Evolutionary conservation across 2,888 invertebrate genomes (phyloP).

Genomic region (Subacronicta megacephala): DNA sequence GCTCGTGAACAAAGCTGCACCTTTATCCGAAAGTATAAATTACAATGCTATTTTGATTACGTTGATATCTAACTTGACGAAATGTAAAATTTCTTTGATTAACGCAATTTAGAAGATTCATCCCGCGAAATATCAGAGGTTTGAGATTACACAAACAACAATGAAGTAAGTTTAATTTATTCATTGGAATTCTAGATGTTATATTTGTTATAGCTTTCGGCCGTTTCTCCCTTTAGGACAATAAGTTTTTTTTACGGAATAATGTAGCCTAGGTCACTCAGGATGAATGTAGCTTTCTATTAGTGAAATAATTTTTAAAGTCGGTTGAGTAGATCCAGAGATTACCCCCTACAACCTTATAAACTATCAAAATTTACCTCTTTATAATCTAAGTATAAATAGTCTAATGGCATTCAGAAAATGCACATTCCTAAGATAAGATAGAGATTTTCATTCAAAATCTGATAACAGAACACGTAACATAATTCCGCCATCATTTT

Average conservation of each 20-base stretch:
- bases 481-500: neutral
- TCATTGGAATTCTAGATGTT: slow-evolving; percentile 13
- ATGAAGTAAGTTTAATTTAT: slow-evolving; percentile 35
- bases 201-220: slow-evolving; percentile 11
- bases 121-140: slow-evolving; percentile 2
- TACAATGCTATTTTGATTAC: slow-evolving; percentile 3
- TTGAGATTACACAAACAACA: slow-evolving; percentile 14
- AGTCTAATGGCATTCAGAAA: too few relatives aligned
- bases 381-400: too few relatives aligned
- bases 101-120: slow-evolving; percentile 2
- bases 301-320: too few relatives aligned
- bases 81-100: slow-evolving; percentile 8
- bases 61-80: slow-evolving; percentile 4
- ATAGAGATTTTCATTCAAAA: too few relatives aligned
- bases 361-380: too few relatives aligned
- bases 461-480: neutral
- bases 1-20: neutral
- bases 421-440: too few relatives aligned
- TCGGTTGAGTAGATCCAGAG: too few relatives aligned
- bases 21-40: neutral
- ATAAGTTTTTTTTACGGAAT: too few relatives aligned
- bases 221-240: too few relatives aligned
- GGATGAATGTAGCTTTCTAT: too few relatives aligned
- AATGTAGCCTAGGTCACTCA: too few relatives aligned
- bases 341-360: too few relatives aligned